These are phyloP conservation scores for Chloropsis hardwickii DNA, from an alignment of 2,113 vertebrate genomes.

Conservation along the genomic window DNA sequence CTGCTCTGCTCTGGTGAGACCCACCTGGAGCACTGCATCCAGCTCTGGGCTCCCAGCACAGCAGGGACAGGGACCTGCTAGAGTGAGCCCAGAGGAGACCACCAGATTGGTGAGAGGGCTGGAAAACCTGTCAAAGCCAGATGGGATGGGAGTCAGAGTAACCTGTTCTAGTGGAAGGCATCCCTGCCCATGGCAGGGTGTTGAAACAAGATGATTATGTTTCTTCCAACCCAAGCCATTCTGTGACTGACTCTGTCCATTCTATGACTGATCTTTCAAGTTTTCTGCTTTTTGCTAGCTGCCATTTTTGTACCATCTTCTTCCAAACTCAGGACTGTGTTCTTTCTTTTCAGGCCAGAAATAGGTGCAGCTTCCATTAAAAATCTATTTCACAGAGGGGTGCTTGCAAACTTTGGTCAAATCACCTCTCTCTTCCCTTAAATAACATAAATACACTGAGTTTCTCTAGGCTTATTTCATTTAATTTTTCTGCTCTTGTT, in stretches of 20 bases:
- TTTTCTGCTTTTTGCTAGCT: neutral
- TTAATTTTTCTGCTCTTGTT: neutral
- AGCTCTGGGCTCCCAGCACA: neutral
- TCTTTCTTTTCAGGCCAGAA: neutral
- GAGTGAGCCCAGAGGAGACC: fast-evolving
- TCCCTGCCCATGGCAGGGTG: neutral
- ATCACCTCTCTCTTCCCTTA: neutral
- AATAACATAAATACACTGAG: neutral
- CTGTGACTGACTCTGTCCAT: neutral
- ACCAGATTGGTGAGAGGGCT: fast-evolving
- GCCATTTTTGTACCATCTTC: neutral
- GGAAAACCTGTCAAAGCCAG: neutral
- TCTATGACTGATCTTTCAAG: neutral
- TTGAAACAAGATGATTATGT: neutral
- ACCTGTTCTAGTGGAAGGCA: neutral
- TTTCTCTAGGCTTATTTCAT: neutral
- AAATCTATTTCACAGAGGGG: neutral
- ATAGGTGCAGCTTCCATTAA: neutral
- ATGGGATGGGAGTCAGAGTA: neutral
- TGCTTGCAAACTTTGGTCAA: neutral
- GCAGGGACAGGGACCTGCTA: neutral
- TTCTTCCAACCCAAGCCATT: neutral
- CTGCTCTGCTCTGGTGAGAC: neutral
- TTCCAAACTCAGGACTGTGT: neutral
- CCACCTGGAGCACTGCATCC: neutral